phyloP scores from a whole-genome alignment of 2,888 invertebrate genomes.

The Pristionchus arcanus region DNA sequence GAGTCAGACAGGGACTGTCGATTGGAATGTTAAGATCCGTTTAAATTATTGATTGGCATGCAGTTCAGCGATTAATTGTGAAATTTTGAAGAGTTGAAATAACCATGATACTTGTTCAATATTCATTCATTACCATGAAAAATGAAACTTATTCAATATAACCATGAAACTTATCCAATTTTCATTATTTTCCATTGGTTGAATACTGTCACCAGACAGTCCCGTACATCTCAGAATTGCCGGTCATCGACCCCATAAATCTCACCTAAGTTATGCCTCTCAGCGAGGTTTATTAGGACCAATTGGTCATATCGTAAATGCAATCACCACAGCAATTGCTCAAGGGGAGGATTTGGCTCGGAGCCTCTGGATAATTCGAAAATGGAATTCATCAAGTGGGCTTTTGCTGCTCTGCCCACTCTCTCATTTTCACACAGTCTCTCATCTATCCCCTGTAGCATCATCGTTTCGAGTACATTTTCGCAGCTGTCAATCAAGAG shows the following conservation, averaged over 20 bases:
- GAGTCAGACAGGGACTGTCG: background rate
- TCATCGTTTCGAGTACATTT: conserved; percentile 16
- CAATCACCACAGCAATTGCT: conserved; percentile 15
- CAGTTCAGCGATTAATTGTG: no score
- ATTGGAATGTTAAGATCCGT: no score
- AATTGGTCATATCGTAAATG: conserved; percentile 37
- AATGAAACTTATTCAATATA: no score
- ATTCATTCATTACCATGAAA: no score
- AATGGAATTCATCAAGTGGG: conserved; percentile 7
- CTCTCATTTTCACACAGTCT: background rate
- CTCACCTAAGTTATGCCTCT: conserved; percentile 47
- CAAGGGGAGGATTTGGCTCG: background rate
- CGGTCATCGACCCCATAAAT: conserved; percentile 35
- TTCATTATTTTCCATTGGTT: background rate
- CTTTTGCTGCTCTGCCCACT: background rate
- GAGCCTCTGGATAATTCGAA: background rate
- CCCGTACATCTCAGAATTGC: background rate
- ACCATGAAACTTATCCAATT: background rate
- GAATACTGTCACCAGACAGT: background rate
- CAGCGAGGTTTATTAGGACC: conserved; percentile 44
- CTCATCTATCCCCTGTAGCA: conserved; percentile 3
- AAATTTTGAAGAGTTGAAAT: no score
- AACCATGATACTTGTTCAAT: no score
- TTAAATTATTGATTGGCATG: no score
- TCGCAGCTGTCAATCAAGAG: conserved; percentile 48